Conservation (phyloP, 2,888 invertebrate species). For the Lepas anatifera region DNA sequence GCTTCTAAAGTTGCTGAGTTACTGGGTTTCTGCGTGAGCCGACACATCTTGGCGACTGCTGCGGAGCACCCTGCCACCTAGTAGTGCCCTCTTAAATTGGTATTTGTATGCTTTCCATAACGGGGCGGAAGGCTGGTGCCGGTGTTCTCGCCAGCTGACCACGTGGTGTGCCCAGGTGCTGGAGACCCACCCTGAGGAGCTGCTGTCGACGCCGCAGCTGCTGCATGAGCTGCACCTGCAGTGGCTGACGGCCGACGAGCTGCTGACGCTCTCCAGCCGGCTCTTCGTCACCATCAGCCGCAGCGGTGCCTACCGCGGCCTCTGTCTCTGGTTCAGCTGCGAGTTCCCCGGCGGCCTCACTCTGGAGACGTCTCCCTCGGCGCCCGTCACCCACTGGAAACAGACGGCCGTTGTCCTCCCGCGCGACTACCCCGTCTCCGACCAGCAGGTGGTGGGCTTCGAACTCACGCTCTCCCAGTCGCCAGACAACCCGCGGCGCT, state of each 20-base stretch:
- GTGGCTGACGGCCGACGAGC: slow-evolving; percentile 45
- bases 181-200: slow-evolving; percentile 36
- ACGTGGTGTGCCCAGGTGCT: neutral
- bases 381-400: slow-evolving; percentile 55
- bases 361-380: slow-evolving; percentile 46
- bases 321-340: slow-evolving; percentile 71
- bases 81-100: too few species aligned
- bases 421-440: slow-evolving; percentile 40
- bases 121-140: too few species aligned
- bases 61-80: too few species aligned
- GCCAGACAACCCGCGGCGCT: slow-evolving; percentile 44
- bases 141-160: too few species aligned
- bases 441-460: slow-evolving; percentile 37
- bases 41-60: too few species aligned
- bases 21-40: too few species aligned
- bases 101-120: too few species aligned
- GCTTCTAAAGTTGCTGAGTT: too few species aligned
- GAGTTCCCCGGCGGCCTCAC: slow-evolving; percentile 46
- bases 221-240: slow-evolving; percentile 55
- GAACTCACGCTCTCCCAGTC: slow-evolving; percentile 49
- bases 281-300: slow-evolving; percentile 45
- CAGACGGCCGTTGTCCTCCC: slow-evolving; percentile 65
- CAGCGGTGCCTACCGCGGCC: slow-evolving; percentile 41
- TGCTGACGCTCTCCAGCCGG: slow-evolving; percentile 46
- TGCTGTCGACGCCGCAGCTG: slow-evolving; percentile 51